Conservation (phyloP, 2,888 invertebrate genomes). For the Napeogenes inachia region DNA sequence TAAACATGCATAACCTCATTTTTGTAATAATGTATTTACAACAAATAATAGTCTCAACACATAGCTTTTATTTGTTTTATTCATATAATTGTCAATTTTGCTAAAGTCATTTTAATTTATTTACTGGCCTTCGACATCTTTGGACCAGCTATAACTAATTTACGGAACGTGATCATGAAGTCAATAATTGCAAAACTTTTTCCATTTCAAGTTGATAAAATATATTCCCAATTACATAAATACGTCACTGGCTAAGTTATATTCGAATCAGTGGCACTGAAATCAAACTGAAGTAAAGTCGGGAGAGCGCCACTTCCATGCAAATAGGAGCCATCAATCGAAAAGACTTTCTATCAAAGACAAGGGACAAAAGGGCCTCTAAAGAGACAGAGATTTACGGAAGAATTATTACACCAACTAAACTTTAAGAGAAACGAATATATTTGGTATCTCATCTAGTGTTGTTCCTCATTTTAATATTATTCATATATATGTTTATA, state of each 20-base stretch:
- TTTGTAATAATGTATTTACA: background rate
- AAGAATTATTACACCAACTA: constrained; percentile 59
- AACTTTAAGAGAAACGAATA: constrained; percentile 42
- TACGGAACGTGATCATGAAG: too few relatives aligned
- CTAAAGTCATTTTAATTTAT: too few relatives aligned
- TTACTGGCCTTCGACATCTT: too few relatives aligned
- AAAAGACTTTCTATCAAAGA: constrained; percentile 67
- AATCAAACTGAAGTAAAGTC: constrained; percentile 52
- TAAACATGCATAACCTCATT: background rate
- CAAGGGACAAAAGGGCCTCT: constrained; percentile 64
- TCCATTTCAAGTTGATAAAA: too few relatives aligned
- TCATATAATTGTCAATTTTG: too few relatives aligned
- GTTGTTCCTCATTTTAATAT: background rate
- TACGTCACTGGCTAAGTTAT: constrained; percentile 30
- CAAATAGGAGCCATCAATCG: constrained; percentile 71
- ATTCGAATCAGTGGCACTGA: constrained; percentile 43
- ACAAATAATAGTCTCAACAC: background rate
- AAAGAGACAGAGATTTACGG: constrained; percentile 53
- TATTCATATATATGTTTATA: background rate
- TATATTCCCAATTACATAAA: too few relatives aligned
- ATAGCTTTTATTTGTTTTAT: too few relatives aligned
- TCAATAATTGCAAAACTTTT: too few relatives aligned
- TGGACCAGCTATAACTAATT: too few relatives aligned
- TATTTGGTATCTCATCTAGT: constrained; percentile 20
- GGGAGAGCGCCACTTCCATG: constrained; percentile 49